Percentiles rank a stretch among this genome's conserved stretches.
These are phyloP conservation scores for Oceanites oceanicus DNA, from an alignment of 2,113 vertebrate genomes.

Conservation along the genomic window DNA sequence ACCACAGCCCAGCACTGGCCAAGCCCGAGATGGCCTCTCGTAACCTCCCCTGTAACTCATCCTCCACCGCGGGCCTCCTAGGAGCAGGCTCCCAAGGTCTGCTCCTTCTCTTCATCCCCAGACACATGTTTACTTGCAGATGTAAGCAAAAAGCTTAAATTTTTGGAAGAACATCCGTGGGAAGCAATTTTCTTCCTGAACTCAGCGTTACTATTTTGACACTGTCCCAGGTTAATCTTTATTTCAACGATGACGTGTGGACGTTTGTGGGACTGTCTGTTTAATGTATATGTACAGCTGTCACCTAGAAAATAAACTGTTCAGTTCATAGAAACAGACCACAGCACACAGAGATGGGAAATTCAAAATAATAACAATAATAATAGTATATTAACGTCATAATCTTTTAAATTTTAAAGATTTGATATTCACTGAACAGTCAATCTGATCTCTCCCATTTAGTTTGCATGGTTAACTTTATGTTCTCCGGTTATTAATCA, in stretches of 20 bases:
- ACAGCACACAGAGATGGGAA: not conserved
- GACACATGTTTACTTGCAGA: slow-evolving; percentile 64
- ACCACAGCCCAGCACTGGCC: not conserved
- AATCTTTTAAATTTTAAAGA: not conserved
- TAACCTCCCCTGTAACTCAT: not conserved
- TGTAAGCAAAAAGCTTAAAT: slow-evolving; percentile 39
- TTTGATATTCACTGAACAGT: not conserved
- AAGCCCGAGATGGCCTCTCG: not conserved
- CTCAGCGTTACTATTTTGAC: slow-evolving; percentile 17
- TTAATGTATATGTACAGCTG: slow-evolving; percentile 50
- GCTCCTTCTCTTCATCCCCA: slow-evolving; percentile 42
- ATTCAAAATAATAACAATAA: not conserved
- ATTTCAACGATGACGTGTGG: not conserved
- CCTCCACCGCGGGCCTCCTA: not conserved
- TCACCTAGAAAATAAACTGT: slow-evolving; percentile 22
- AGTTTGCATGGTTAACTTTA: not conserved
- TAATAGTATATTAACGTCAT: not conserved
- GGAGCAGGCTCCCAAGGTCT: slow-evolving; percentile 10
- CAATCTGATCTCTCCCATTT: not conserved
- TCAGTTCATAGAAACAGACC: not conserved
- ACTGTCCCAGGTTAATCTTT: slow-evolving; percentile 56
- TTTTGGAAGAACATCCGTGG: slow-evolving; percentile 43
- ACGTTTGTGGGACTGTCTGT: slow-evolving; percentile 5
- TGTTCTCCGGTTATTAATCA: not conserved
- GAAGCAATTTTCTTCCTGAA: slow-evolving; percentile 45